phyloP scores from a whole-genome alignment of 2,888 invertebrate species.

The Leptinotarsa haldemani region DNA sequence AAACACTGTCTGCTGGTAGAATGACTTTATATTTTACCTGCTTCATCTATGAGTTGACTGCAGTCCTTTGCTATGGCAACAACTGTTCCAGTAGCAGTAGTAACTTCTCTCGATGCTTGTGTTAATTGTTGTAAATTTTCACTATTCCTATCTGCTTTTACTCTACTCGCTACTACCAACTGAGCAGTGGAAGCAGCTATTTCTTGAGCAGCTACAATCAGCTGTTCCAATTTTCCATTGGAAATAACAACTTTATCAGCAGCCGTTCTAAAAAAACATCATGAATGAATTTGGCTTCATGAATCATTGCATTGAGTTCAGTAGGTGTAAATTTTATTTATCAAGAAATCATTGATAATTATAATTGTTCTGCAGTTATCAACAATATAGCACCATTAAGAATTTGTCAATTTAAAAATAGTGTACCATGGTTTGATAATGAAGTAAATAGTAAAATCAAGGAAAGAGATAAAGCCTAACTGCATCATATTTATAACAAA shows the following conservation, averaged over 20 bases:
- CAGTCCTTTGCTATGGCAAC: constrained; percentile 95
- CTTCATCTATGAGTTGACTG: constrained; percentile 85
- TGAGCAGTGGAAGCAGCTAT: constrained; percentile 97
- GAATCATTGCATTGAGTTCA: too few relatives aligned
- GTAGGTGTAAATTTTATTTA: too few relatives aligned
- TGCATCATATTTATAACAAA: too few relatives aligned
- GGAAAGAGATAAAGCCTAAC: too few relatives aligned
- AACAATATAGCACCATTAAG: too few relatives aligned
- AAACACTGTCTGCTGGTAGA: not conserved
- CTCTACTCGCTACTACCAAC: constrained; percentile 95
- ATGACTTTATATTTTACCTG: constrained; percentile 67
- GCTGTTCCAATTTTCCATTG: constrained; percentile 88
- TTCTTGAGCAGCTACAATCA: constrained; percentile 96
- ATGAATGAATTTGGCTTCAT: too few relatives aligned
- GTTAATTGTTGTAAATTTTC: constrained; percentile 83
- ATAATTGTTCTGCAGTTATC: too few relatives aligned
- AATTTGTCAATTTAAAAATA: too few relatives aligned
- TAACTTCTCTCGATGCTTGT: constrained; percentile 88
- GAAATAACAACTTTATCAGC: constrained; percentile 92
- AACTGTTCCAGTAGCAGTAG: constrained; percentile 77
- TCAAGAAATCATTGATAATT: too few relatives aligned
- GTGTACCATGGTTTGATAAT: too few relatives aligned
- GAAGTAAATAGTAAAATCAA: too few relatives aligned
- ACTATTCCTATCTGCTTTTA: constrained; percentile 91
- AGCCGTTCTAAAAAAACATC: constrained; percentile 73